Evolutionary conservation across 2,797 vertebrate species (phyloP).

Genomic region (Taeniopygia guttata): DNA sequence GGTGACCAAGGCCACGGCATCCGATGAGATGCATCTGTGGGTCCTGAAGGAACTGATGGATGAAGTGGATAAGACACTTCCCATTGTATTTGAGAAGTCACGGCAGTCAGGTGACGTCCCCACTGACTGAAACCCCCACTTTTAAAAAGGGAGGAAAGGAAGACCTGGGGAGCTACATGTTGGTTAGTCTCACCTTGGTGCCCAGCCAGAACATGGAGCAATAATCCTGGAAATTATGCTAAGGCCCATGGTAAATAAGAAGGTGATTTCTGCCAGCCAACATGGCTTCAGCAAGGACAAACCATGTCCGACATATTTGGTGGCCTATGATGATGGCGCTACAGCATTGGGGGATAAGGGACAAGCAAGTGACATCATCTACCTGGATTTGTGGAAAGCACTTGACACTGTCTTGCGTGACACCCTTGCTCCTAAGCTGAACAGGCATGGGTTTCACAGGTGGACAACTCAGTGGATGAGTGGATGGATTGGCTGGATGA

Average conservation of each 20-base stretch:
- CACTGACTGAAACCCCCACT: not conserved
- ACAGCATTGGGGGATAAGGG: not conserved
- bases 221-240: not conserved
- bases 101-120: not conserved
- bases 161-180: not conserved
- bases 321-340: accelerated
- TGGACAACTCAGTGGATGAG: not conserved
- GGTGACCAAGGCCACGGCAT: not conserved
- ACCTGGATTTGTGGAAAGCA: not conserved
- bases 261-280: not conserved
- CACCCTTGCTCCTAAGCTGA: not conserved
- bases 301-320: accelerated
- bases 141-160: not conserved
- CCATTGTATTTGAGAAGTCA: not conserved
- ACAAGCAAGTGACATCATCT: accelerated
- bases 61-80: not conserved
- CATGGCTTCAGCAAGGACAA: not conserved
- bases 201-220: not conserved
- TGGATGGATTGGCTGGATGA: not conserved
- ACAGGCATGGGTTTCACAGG: not conserved
- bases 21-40: not conserved
- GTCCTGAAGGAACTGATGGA: not conserved
- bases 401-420: not conserved
- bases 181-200: not conserved
- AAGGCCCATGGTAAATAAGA: not conserved